phyloP scores from a whole-genome alignment of 2,797 vertebrate genomes.

The Iguana delicatissima region DNA sequence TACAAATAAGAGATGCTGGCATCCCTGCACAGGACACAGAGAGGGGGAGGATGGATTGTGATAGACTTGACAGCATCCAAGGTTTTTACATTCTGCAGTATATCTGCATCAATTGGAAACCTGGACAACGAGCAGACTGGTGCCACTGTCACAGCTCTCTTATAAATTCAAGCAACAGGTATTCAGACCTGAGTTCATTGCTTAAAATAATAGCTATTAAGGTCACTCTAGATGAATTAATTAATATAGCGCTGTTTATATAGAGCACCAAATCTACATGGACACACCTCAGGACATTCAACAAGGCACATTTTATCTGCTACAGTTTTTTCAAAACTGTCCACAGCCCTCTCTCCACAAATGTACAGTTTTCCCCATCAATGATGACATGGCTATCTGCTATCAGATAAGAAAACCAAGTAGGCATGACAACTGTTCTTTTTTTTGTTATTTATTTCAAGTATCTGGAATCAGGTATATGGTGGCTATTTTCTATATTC shows the following conservation, averaged over 20 bases:
- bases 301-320: neutral
- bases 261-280: neutral
- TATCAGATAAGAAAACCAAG: too few relatives aligned
- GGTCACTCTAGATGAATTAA: neutral
- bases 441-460: too few relatives aligned
- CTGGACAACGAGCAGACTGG: constrained; percentile 6
- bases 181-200: neutral
- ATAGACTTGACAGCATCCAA: constrained; percentile 58
- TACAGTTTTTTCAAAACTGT: neutral
- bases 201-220: neutral
- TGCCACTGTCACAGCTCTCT: constrained; percentile 30
- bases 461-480: too few relatives aligned
- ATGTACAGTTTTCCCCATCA: too few relatives aligned
- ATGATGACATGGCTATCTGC: too few relatives aligned
- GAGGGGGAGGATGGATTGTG: neutral
- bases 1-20: constrained; percentile 71
- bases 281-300: neutral
- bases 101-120: constrained; percentile 14
- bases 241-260: neutral
- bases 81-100: constrained; percentile 55
- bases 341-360: neutral
- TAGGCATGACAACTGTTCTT: too few relatives aligned
- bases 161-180: neutral
- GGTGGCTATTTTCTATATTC: too few relatives aligned
- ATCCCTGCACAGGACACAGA: neutral